These are phyloP conservation scores for Caenorhabditis briggsae DNA, from an alignment of 1,140 invertebrate species.

Conservation along the genomic window DNA sequence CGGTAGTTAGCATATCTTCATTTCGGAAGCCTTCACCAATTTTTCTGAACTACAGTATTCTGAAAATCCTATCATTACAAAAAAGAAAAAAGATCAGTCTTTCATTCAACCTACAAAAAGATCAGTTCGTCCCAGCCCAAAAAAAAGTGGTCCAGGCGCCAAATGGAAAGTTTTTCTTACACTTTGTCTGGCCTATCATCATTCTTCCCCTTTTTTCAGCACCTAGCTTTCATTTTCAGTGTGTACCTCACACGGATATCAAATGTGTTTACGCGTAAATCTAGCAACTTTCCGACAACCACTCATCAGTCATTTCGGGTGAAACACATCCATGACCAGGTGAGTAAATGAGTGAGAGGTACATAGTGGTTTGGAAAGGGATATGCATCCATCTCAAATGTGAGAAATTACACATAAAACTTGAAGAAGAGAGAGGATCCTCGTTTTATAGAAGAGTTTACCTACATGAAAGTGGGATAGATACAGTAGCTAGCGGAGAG, in stretches of 20 bases:
- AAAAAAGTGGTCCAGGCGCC: not conserved
- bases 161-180: slow-evolving; percentile 41
- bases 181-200: not conserved
- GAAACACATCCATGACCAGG: slow-evolving; percentile 26
- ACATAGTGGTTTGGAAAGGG: not conserved
- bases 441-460: slow-evolving; percentile 38
- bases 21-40: no score
- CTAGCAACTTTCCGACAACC: slow-evolving; percentile 51
- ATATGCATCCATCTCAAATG: slow-evolving; percentile 53
- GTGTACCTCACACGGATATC: slow-evolving; percentile 7
- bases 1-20: no score
- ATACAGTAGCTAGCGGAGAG: not conserved
- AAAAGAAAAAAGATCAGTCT: not conserved
- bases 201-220: not conserved
- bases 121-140: not conserved
- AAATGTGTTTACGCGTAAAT: slow-evolving; percentile 19
- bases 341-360: not conserved
- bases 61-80: not conserved
- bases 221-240: slow-evolving; percentile 4
- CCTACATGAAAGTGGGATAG: slow-evolving; percentile 42
- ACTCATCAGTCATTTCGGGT: slow-evolving; percentile 48
- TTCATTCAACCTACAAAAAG: not conserved
- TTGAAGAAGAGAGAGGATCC: not conserved
- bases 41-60: no score
- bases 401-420: slow-evolving; percentile 52